Conservation (phyloP, 2,888 invertebrate species). For the Himalopsyche kuldschensis region DNA sequence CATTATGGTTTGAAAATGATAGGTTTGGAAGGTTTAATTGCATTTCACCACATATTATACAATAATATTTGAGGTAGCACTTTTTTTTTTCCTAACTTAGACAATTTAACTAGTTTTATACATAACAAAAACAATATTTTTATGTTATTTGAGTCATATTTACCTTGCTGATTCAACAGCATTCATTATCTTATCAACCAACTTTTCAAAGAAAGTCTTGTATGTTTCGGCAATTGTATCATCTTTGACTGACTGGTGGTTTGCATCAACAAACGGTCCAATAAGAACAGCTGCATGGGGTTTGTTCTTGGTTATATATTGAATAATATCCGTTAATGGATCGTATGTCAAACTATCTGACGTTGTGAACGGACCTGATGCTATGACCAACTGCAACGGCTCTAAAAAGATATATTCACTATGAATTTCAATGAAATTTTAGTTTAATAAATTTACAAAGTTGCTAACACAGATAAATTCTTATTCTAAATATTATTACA, state of each 20-base stretch:
- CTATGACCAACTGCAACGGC: conserved; percentile 69
- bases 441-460: too few species aligned
- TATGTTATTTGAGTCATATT: conserved; percentile 34
- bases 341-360: conserved; percentile 77
- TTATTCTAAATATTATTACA: too few species aligned
- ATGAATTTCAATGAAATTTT: not conserved
- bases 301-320: conserved; percentile 65
- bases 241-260: conserved; percentile 65
- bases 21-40: not conserved
- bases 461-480: too few species aligned
- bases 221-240: conserved; percentile 68
- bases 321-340: conserved; percentile 76
- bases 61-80: not conserved
- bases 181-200: conserved; percentile 67
- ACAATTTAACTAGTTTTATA: too few species aligned
- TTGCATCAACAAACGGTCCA: conserved; percentile 82
- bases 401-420: conserved; percentile 45
- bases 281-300: conserved; percentile 82
- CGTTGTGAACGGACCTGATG: conserved; percentile 83
- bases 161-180: conserved; percentile 62
- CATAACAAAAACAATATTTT: too few species aligned
- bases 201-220: conserved; percentile 73
- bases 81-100: not conserved
- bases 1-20: not conserved
- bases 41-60: not conserved